Percentiles rank a stretch among this genome's conserved stretches.
These are phyloP conservation scores for Furnarius figulus DNA, from an alignment of 2,113 vertebrate genomes.

Conservation along the genomic window DNA sequence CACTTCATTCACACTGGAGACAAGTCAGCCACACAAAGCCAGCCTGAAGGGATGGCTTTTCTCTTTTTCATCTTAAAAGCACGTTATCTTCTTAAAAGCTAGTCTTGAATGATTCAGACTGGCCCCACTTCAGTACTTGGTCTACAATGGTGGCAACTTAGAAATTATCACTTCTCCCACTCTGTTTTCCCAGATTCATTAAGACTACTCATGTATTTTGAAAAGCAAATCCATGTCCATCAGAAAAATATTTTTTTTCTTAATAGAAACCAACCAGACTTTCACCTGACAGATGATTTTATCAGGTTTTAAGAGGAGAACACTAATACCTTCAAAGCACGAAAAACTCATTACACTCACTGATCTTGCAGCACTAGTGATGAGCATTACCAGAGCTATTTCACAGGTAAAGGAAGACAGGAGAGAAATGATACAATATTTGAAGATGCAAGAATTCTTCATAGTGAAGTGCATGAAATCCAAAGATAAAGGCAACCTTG, in stretches of 20 bases:
- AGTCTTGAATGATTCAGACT: slow-evolving; percentile 46
- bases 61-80: neutral
- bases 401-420: neutral
- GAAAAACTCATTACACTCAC: slow-evolving; percentile 20
- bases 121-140: slow-evolving; percentile 62
- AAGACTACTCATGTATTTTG: slow-evolving; percentile 22
- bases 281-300: slow-evolving; percentile 54
- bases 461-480: neutral
- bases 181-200: slow-evolving; percentile 52
- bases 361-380: neutral
- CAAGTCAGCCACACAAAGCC: slow-evolving; percentile 17
- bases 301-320: slow-evolving; percentile 57
- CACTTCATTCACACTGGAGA: slow-evolving; percentile 9
- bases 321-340: slow-evolving; percentile 24
- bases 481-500: neutral
- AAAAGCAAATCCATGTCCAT: slow-evolving; percentile 57
- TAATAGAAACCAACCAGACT: slow-evolving; percentile 34
- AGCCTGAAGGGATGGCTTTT: neutral
- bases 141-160: slow-evolving; percentile 40
- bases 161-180: slow-evolving; percentile 51
- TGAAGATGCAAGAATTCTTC: slow-evolving; percentile 15
- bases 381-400: slow-evolving; percentile 7
- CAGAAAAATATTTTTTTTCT: slow-evolving; percentile 28
- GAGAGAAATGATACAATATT: neutral
- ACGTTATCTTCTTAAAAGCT: slow-evolving; percentile 31